phyloP scores from a whole-genome alignment of 2,113 vertebrate genomes.

The Rhineura floridana region DNA sequence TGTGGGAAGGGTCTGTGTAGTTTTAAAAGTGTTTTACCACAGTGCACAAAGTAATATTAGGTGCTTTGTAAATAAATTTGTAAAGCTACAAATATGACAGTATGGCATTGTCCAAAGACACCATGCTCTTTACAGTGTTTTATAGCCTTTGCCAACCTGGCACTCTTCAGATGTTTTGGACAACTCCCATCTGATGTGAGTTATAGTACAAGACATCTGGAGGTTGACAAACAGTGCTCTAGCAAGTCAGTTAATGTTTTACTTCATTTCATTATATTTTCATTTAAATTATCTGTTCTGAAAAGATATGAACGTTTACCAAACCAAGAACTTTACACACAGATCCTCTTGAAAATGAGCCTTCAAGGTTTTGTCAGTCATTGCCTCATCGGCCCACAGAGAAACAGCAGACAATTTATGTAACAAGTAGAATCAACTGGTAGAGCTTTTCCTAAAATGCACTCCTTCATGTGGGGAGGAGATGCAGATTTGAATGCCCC shows the following conservation, averaged over 20 bases:
- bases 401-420: neutral
- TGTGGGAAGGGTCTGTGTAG: neutral
- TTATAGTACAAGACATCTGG: no score
- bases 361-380: neutral
- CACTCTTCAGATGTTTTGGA: no score
- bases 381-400: neutral
- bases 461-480: neutral
- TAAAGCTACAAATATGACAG: neutral
- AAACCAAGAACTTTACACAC: neutral
- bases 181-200: no score
- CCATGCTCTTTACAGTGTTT: neutral
- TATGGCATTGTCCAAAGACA: neutral
- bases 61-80: neutral
- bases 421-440: neutral
- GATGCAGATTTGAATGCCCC: neutral
- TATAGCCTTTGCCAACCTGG: no score
- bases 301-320: neutral
- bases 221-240: no score
- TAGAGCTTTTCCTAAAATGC: neutral
- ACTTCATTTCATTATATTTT: neutral
- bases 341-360: neutral
- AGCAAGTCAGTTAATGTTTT: neutral
- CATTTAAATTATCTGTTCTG: neutral
- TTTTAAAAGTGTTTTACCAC: neutral
- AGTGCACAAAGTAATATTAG: no score